phyloP scores from a whole-genome alignment of 2,888 invertebrate species.

The Portevinia maculata region DNA sequence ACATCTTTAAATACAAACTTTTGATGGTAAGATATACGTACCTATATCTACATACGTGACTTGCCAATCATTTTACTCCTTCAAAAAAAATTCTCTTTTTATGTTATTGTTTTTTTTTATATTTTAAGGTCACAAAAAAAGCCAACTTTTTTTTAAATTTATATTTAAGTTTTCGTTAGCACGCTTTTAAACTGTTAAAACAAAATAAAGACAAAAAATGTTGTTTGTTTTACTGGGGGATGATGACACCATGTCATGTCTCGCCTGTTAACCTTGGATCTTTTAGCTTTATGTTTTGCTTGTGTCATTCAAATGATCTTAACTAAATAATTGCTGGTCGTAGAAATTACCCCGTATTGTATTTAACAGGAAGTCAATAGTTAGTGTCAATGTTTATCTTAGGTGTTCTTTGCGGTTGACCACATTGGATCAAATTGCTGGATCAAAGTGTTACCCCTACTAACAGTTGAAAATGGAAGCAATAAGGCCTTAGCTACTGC shows the following conservation, averaged over 20 bases:
- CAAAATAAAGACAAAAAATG: constrained; percentile 28
- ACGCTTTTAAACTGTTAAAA: constrained; percentile 50
- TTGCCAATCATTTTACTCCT: not conserved
- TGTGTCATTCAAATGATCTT: constrained; percentile 56
- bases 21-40: too few relatives aligned
- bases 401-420: constrained; percentile 38
- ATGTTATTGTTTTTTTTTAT: constrained; percentile 1
- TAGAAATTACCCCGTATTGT: constrained; percentile 26
- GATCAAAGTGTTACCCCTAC: not conserved
- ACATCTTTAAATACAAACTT: too few relatives aligned
- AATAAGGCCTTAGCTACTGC: not conserved
- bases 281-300: constrained; percentile 42
- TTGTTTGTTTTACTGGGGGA: constrained; percentile 20
- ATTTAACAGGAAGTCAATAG: constrained; percentile 37
- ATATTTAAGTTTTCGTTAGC: constrained; percentile 10
- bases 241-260: constrained; percentile 59
- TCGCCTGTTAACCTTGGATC: constrained; percentile 63
- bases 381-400: constrained; percentile 41
- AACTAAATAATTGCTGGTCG: constrained; percentile 28
- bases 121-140: not conserved
- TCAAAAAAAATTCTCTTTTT: not conserved
- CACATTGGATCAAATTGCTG: constrained; percentile 34
- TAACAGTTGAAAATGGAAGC: not conserved
- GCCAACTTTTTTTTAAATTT: not conserved
- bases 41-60: too few relatives aligned